A percentile compares a stretch with the other conserved stretches of the same genome.
Evolutionary conservation across 2,797 vertebrate genomes (phyloP).

Genomic region (Sandelia bainsii): DNA sequence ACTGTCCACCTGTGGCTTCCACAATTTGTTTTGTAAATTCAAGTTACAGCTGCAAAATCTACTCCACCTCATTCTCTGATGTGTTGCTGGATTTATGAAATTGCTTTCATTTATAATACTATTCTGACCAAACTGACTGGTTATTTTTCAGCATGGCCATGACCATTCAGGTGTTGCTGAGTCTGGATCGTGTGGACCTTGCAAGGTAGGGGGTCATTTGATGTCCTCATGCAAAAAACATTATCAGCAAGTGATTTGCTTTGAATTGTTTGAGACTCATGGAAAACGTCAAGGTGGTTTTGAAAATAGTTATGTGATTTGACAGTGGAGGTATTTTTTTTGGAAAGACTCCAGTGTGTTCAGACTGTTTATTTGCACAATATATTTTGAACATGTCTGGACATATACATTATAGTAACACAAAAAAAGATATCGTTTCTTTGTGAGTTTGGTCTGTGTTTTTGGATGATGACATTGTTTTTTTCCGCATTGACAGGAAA

Average conservation of each 20-base stretch:
- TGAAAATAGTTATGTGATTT: not conserved
- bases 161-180: slow-evolving; percentile 93
- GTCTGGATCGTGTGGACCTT: slow-evolving; percentile 93
- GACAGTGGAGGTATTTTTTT: not conserved
- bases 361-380: not conserved
- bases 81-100: not conserved
- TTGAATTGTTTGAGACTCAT: not conserved
- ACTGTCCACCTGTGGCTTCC: not conserved
- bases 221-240: slow-evolving; percentile 5
- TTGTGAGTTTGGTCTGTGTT: not conserved
- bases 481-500: slow-evolving; percentile 84
- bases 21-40: not conserved
- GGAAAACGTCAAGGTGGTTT: slow-evolving; percentile 10
- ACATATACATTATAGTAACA: too few species aligned
- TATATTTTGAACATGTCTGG: too few species aligned
- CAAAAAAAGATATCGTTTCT: too few species aligned
- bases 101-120: not conserved
- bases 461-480: not conserved
- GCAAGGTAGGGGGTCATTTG: slow-evolving; percentile 85
- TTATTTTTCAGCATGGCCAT: slow-evolving; percentile 89
- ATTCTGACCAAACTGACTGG: slow-evolving; percentile 4
- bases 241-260: not conserved
- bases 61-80: not conserved
- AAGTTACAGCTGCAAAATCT: not conserved
- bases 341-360: not conserved